phyloP scores from a whole-genome alignment of 2,888 invertebrate species.

The Diplolepis rosae region DNA sequence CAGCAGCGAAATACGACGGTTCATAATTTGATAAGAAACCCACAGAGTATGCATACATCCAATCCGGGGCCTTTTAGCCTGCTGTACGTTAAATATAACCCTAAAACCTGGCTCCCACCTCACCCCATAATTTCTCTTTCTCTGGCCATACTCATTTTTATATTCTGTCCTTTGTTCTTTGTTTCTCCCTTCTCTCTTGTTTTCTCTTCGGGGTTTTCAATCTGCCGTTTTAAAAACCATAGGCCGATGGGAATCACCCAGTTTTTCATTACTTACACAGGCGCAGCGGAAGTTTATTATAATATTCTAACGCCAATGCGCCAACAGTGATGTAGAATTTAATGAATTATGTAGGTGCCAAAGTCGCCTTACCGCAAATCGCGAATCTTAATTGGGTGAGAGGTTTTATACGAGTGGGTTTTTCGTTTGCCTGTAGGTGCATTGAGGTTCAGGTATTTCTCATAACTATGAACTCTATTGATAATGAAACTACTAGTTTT shows the following conservation, averaged over 20 bases:
- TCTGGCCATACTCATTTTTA: background rate
- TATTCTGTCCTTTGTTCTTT: background rate
- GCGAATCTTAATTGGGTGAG: background rate
- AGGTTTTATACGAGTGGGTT: background rate
- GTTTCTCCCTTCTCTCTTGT: background rate
- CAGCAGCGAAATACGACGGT: constrained; percentile 33
- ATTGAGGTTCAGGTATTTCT: too few species aligned
- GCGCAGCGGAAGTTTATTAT: background rate
- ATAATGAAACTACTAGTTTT: too few species aligned
- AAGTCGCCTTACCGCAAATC: background rate
- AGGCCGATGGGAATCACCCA: constrained; percentile 4
- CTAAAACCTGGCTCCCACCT: background rate
- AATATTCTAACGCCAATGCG: background rate
- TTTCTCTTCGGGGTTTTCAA: background rate
- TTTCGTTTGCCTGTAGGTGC: background rate
- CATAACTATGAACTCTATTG: too few species aligned
- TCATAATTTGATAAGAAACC: constrained; percentile 54
- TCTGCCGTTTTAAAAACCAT: background rate
- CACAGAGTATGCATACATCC: constrained; percentile 39
- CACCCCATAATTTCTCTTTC: constrained; percentile 18
- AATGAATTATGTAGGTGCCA: constrained; percentile 12
- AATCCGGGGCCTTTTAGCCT: constrained; percentile 31
- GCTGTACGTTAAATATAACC: constrained; percentile 31
- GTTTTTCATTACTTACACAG: background rate
- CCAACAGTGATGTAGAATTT: background rate